A percentile compares a stretch with the other conserved stretches of the same genome.
Evolutionary conservation across 2,888 invertebrate genomes (phyloP).

Genomic region (Caenorhabditis parvicauda): DNA sequence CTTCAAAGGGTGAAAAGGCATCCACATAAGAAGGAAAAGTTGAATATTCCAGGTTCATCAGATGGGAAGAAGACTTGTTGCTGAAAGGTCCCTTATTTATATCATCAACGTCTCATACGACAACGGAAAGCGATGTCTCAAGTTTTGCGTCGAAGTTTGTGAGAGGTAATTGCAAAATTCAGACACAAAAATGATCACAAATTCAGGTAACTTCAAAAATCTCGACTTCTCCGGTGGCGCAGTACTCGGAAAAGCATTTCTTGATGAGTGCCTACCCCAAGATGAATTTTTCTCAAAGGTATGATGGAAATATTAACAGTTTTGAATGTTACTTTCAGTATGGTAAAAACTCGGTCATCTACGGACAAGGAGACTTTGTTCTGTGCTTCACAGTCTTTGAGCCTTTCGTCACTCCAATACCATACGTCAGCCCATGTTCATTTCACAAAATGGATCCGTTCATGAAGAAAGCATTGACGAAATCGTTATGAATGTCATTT

Average conservation of each 20-base stretch:
- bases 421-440: constrained; percentile 33
- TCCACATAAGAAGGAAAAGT: too few relatives aligned
- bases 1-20: too few relatives aligned
- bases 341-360: constrained; percentile 6
- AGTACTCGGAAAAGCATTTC: constrained; percentile 39
- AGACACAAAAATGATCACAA: too few relatives aligned
- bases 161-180: too few relatives aligned
- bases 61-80: constrained; percentile 35
- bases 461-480: constrained; percentile 24
- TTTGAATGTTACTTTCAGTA: constrained; percentile 11
- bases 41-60: constrained; percentile 7
- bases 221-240: constrained; percentile 40
- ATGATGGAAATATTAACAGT: constrained; percentile 2
- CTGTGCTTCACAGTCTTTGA: constrained; percentile 35
- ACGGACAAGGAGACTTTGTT: constrained; percentile 37
- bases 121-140: constrained; percentile 13
- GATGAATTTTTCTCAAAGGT: constrained; percentile 37
- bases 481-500: too few relatives aligned
- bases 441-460: constrained; percentile 43
- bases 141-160: constrained; percentile 22
- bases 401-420: constrained; percentile 38
- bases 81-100: constrained; percentile 47
- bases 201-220: constrained; percentile 13
- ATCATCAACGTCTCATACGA: constrained; percentile 18
- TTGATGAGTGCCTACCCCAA: constrained; percentile 33